These are phyloP conservation scores for Frankliniella intonsa DNA, from an alignment of 2,888 invertebrate genomes.

Conservation along the genomic window DNA sequence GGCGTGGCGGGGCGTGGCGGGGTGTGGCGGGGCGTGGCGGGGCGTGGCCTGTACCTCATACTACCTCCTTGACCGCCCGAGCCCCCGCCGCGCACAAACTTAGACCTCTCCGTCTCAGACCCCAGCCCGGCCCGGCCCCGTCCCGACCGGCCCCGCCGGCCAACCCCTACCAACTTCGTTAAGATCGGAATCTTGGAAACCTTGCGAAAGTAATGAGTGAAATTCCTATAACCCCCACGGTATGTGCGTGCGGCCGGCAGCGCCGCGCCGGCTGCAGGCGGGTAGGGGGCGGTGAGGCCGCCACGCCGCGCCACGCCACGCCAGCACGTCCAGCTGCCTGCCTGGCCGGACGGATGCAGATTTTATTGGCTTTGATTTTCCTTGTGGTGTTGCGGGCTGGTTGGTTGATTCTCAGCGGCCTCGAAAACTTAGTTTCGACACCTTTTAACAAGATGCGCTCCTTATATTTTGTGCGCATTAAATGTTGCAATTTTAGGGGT, in stretches of 20 bases:
- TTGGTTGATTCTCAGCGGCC: no score
- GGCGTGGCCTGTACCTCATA: neutral
- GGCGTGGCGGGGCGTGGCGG: neutral
- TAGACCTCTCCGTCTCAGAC: neutral
- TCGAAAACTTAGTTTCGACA: no score
- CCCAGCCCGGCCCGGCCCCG: neutral
- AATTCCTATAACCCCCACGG: conserved; percentile 12
- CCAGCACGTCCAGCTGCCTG: neutral
- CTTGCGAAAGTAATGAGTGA: conserved; percentile 23
- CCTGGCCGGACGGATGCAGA: neutral
- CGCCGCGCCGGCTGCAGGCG: neutral
- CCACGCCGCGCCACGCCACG: neutral
- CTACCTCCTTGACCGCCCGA: neutral
- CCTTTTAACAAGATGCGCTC: no score
- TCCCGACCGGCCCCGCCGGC: neutral
- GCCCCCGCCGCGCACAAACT: neutral
- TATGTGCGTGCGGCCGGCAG: neutral
- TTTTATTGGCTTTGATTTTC: conserved; percentile 9
- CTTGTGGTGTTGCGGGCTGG: neutral
- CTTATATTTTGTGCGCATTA: no score
- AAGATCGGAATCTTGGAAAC: conserved; percentile 25
- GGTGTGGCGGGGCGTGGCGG: neutral
- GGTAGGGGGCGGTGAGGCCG: neutral
- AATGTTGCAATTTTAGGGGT: no score
- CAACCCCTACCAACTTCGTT: neutral